A percentile compares a stretch with the other conserved stretches of the same genome.
These are phyloP conservation scores for Pithecia hirsuta DNA, from an alignment of 2,797 vertebrate genomes.

Conservation along the genomic window DNA sequence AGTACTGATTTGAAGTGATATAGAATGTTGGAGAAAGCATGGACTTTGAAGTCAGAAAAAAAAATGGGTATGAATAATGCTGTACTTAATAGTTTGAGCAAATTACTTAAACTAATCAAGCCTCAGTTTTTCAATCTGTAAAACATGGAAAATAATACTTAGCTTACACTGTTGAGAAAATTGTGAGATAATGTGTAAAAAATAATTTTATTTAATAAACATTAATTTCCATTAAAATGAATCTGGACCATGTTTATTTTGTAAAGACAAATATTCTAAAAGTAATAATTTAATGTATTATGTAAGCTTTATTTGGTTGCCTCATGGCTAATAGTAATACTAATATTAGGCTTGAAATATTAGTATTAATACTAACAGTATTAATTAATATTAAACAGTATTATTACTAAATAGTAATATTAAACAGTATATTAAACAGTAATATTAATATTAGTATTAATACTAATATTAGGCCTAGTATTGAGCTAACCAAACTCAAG, in stretches of 20 bases:
- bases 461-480: background rate
- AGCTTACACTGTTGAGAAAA: background rate
- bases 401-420: background rate
- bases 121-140: background rate
- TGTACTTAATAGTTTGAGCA: background rate
- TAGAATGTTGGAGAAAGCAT: background rate
- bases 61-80: background rate
- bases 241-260: background rate
- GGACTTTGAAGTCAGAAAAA: background rate
- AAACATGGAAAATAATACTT: background rate
- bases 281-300: background rate
- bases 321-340: background rate
- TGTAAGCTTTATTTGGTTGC: background rate
- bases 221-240: constrained; percentile 4
- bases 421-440: background rate
- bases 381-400: background rate
- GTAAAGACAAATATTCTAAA: background rate
- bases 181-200: background rate
- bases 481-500: background rate
- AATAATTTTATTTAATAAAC: constrained; percentile 4
- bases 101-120: background rate
- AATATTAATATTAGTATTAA: background rate
- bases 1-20: background rate
- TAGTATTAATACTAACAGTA: background rate
- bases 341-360: background rate